phyloP scores from a whole-genome alignment of 1,140 invertebrate species.

The Aphis gossypii region DNA sequence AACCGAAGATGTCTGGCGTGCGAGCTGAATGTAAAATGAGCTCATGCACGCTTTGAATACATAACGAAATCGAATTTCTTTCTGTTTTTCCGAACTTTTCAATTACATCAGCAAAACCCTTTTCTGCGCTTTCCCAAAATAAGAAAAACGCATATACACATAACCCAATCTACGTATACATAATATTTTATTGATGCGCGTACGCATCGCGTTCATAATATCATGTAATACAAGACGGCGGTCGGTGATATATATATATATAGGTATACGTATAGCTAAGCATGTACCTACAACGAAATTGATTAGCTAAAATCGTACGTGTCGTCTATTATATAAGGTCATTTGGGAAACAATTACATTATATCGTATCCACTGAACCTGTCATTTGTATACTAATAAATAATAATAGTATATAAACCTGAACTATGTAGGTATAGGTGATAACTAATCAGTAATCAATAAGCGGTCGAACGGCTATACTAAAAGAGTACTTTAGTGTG shows the following conservation, averaged over 20 bases:
- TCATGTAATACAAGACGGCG: background rate
- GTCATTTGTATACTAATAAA: background rate
- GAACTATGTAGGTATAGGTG: background rate
- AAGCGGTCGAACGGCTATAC: too few relatives aligned
- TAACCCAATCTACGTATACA: background rate
- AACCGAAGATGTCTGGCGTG: conserved; percentile 53
- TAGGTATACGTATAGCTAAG: too few relatives aligned
- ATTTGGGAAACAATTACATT: background rate
- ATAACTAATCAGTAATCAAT: too few relatives aligned
- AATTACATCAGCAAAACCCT: conserved; percentile 57
- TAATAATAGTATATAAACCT: background rate
- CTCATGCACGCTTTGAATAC: conserved; percentile 54
- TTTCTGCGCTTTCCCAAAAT: background rate
- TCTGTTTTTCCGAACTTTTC: conserved; percentile 56
- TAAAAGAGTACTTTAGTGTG: too few relatives aligned
- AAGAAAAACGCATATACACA: background rate
- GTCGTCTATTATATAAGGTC: background rate
- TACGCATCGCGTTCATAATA: background rate
- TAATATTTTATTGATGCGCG: background rate
- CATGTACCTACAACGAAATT: background rate
- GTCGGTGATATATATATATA: background rate
- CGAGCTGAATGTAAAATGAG: conserved; percentile 48
- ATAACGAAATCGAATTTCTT: conserved; percentile 57
- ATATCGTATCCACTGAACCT: background rate
- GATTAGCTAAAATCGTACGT: background rate